A percentile compares a stretch with the other conserved stretches of the same genome.
Conservation (phyloP, 2,888 invertebrate genomes). For the Meliscaeva auricollis region DNA sequence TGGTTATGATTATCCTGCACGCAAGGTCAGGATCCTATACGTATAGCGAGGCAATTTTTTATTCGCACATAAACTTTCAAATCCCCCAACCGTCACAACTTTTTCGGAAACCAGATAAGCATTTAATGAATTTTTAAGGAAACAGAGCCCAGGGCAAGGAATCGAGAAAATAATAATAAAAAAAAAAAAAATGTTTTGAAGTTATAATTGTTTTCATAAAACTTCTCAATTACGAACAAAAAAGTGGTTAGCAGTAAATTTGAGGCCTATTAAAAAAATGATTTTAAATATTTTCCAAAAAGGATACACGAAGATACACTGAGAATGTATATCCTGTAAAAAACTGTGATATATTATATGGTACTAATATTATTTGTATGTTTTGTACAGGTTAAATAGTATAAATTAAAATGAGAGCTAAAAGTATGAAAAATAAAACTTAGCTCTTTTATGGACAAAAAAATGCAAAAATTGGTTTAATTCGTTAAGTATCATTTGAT, state of each 20-base stretch:
- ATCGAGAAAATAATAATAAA: background rate
- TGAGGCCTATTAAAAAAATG: background rate
- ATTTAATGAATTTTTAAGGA: conserved; percentile 22
- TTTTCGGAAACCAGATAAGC: conserved; percentile 7
- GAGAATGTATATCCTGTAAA: too few species aligned
- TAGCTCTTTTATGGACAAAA: too few species aligned
- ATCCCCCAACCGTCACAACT: background rate
- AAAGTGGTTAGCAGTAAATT: too few species aligned
- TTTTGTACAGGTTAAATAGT: too few species aligned
- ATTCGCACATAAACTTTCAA: background rate
- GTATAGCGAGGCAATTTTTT: background rate
- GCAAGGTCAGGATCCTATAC: background rate
- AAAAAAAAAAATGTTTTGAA: background rate
- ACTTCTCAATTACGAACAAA: background rate
- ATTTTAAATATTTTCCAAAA: too few species aligned
- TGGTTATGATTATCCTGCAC: background rate
- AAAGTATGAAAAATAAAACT: too few species aligned
- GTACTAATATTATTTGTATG: too few species aligned
- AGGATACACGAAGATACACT: too few species aligned
- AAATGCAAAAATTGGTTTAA: too few species aligned
- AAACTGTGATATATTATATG: too few species aligned
- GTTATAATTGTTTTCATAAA: background rate
- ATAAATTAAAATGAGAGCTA: too few species aligned
- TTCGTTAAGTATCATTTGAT: too few species aligned
- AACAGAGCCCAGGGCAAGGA: background rate